Evolutionary conservation across 2,113 vertebrate species (phyloP), one percentile per base, ranked within the genome.

Genomic region (Antennarius striatus): DNA sequence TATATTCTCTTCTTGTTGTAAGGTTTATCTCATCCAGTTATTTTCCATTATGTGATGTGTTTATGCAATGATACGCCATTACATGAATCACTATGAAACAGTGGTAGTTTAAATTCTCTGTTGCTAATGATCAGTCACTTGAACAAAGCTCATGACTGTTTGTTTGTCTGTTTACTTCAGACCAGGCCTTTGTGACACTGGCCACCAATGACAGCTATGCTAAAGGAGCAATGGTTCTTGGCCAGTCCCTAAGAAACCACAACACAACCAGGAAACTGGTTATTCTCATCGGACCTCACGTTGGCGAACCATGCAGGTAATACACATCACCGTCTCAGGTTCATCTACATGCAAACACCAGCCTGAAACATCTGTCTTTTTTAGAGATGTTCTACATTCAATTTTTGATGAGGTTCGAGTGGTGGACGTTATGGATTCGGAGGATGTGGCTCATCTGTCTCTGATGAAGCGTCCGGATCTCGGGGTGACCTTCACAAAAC

Each of bases 121-220:
- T 22, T 22, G 22, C 22, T 22, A 2, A 1, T 22, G 22, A 22
- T 22, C 22, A 36, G 42, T 11, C 42, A 43, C 42, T 3, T 43
- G 3, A 43, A 5, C 42, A 9, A 12, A 10, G 3, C 29, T 64
- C 46, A 30, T 39, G 15, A 16, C 17, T 56, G 81, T 65, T 30
- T 72, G 32, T 70, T 54, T 66, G 67, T 43, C 65, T 58, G 77
- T 84, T 11, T 12, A 43, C 10, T 9, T 51, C 92, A 99, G 96
- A 96, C 86, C 93, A 98, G 89, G 97, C 98, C 78, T 99, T 96
- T 88, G 96, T 99, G 88, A 99, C 96, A 7, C 79, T 99, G 84
- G 96, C 96, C 63, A 99, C 98, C 66, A 98, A 95, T 0, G 96
- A 99, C 85, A 91, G 84, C 70, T 99, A 99, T 32, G 95, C 95